Conservation (phyloP, 2,888 invertebrate species). For the Leptura quadrifasciata region DNA sequence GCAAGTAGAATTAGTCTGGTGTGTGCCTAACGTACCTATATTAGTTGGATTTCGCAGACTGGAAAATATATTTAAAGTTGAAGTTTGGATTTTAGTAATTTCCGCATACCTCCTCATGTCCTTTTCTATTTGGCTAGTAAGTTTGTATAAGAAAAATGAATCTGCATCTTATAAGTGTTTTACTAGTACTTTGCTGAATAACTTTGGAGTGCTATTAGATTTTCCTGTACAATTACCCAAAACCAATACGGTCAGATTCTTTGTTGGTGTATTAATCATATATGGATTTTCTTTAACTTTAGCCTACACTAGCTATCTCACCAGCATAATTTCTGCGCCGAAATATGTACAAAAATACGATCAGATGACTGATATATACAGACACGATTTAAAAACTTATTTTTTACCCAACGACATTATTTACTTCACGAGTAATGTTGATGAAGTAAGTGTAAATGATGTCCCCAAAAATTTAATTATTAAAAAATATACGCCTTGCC, state of each 20-base stretch:
- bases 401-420: constrained; percentile 21
- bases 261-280: constrained; percentile 31
- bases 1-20: constrained; percentile 42
- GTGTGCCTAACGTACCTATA: constrained; percentile 41
- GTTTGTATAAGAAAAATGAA: constrained; percentile 30
- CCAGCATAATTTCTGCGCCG: constrained; percentile 41
- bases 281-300: constrained; percentile 30
- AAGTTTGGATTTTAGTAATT: constrained; percentile 11
- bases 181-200: constrained; percentile 1
- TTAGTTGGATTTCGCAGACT: constrained; percentile 37
- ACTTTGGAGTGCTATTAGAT: constrained; percentile 15
- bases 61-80: constrained; percentile 13
- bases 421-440: constrained; percentile 34
- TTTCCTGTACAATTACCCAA: constrained; percentile 13
- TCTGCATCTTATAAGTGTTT: constrained; percentile 34
- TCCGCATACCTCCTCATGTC: constrained; percentile 21
- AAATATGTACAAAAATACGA: constrained; percentile 40
- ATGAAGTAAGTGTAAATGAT: neutral
- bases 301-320: constrained; percentile 39
- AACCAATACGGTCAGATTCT: constrained; percentile 40
- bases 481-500: neutral
- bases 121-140: constrained; percentile 34
- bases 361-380: constrained; percentile 42
- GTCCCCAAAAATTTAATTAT: neutral
- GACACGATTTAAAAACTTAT: neutral